These are phyloP conservation scores for Plagiodera versicolora DNA, from an alignment of 2,888 invertebrate species.

Conservation along the genomic window DNA sequence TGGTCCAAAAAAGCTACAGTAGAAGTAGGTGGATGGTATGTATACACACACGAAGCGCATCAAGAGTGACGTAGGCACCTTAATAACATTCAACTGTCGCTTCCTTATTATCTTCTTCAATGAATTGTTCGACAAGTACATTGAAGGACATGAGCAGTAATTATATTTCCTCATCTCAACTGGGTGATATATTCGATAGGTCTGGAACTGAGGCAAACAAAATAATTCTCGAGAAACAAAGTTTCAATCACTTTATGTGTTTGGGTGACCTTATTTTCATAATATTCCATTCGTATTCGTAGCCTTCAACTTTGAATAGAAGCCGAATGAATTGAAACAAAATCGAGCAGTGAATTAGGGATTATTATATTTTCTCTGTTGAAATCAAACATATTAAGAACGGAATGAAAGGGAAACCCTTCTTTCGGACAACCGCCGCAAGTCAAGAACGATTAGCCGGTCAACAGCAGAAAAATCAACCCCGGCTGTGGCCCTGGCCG, in stretches of 20 bases:
- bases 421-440: too few relatives aligned
- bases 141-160: slow-evolving; percentile 22
- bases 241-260: too few relatives aligned
- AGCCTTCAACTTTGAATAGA: too few relatives aligned
- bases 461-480: neutral
- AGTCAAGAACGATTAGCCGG: too few relatives aligned
- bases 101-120: slow-evolving; percentile 34
- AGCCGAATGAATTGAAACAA: too few relatives aligned
- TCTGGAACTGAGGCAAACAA: neutral
- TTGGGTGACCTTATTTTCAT: too few relatives aligned
- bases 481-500: neutral
- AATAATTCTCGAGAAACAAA: neutral
- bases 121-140: slow-evolving; percentile 28
- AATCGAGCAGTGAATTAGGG: too few relatives aligned
- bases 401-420: too few relatives aligned
- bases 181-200: slow-evolving; percentile 6
- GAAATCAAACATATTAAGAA: too few relatives aligned
- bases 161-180: slow-evolving; percentile 1
- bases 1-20: slow-evolving; percentile 18
- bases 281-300: too few relatives aligned
- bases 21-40: too few relatives aligned
- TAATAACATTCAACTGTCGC: slow-evolving; percentile 33
- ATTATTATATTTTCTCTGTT: too few relatives aligned
- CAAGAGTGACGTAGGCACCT: slow-evolving; percentile 26
- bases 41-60: slow-evolving; percentile 2